phyloP scores from a whole-genome alignment of 2,888 invertebrate species.

The Sarcophaga subvicina region DNA sequence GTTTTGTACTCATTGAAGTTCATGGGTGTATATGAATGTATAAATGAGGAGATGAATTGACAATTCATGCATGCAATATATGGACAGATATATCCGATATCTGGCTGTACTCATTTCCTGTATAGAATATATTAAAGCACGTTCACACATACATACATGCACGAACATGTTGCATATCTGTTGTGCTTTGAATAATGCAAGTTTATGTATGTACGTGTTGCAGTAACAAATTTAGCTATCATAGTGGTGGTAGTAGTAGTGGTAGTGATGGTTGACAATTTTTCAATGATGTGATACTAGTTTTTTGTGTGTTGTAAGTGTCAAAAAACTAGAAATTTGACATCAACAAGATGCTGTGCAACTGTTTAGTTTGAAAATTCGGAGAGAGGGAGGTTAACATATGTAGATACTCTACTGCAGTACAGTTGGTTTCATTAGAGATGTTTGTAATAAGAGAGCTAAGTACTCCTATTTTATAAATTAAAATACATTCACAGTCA shows the following conservation, averaged over 20 bases:
- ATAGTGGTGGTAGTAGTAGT: neutral
- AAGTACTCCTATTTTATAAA: too few species aligned
- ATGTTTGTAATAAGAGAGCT: too few species aligned
- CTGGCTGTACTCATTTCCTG: neutral
- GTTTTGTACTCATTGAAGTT: too few species aligned
- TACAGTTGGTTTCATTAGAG: too few species aligned
- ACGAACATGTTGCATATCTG: neutral
- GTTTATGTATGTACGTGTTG: neutral
- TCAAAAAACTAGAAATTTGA: constrained; percentile 51
- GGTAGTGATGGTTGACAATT: constrained; percentile 12
- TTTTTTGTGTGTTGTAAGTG: constrained; percentile 38
- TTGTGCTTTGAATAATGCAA: constrained; percentile 4
- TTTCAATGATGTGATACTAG: constrained; percentile 25
- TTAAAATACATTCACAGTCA: too few species aligned
- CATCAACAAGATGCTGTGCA: constrained; percentile 33
- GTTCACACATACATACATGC: neutral
- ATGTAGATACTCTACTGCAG: neutral
- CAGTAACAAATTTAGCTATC: neutral
- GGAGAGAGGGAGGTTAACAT: neutral
- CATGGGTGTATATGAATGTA: too few species aligned
- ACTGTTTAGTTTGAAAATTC: too few species aligned
- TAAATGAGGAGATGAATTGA: too few species aligned
- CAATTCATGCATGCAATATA: constrained; percentile 29
- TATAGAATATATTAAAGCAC: constrained; percentile 8
- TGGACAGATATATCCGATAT: neutral